phyloP scores from a whole-genome alignment of 2,888 invertebrate species.

The Chesias legatella region DNA sequence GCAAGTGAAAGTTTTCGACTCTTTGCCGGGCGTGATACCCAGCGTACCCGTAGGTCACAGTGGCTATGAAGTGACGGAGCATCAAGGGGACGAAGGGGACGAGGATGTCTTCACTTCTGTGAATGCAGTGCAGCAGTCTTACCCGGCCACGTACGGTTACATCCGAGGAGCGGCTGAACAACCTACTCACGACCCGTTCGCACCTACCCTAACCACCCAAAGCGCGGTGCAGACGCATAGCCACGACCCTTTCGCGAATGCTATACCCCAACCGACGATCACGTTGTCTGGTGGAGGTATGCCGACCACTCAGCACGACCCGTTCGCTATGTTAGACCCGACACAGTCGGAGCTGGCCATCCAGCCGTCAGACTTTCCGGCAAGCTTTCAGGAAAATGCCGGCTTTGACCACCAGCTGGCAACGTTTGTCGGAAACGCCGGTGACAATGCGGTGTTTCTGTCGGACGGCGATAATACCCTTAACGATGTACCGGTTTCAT shows the following conservation, averaged over 20 bases:
- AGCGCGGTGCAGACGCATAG: constrained; percentile 39
- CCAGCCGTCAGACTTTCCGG: constrained; percentile 47
- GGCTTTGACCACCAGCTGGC: constrained; percentile 48
- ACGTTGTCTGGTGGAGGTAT: constrained; percentile 45
- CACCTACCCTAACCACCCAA: constrained; percentile 44
- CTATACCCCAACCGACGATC: constrained; percentile 43
- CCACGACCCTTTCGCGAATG: constrained; percentile 47
- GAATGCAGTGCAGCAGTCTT: constrained; percentile 54
- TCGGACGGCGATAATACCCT: constrained; percentile 39
- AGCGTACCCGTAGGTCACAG: constrained; percentile 30
- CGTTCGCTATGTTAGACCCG: constrained; percentile 43
- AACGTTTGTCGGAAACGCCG: constrained; percentile 44
- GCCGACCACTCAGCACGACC: constrained; percentile 38
- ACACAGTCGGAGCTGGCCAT: constrained; percentile 34
- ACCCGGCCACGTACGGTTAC: constrained; percentile 57
- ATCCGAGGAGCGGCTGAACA: constrained; percentile 49
- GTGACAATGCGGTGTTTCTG: constrained; percentile 37
- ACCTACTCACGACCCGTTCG: constrained; percentile 47
- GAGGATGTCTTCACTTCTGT: constrained; percentile 59
- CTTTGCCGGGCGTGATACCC: constrained; percentile 54
- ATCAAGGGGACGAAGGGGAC: constrained; percentile 58
- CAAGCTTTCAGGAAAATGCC: constrained; percentile 35
- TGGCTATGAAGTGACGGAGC: constrained; percentile 70
- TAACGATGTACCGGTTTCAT: constrained; percentile 54
- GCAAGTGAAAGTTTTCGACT: constrained; percentile 68